A percentile compares a stretch with the other conserved stretches of the same genome.
Evolutionary conservation across 2,797 vertebrate species (phyloP).

Genomic region (Rhabdophis nuchalis): DNA sequence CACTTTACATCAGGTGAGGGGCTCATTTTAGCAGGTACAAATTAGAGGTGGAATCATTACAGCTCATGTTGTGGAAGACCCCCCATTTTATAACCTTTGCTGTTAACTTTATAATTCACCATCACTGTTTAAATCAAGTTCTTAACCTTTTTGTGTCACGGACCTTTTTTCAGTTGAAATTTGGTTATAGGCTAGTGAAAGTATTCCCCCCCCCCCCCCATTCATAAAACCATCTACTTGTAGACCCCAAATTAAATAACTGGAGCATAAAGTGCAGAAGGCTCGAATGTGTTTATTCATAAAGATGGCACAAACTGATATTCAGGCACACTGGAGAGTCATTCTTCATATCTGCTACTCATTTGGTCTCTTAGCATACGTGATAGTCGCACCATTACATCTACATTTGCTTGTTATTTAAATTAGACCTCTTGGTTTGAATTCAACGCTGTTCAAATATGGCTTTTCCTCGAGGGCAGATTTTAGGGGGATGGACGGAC

Average conservation of each 20-base stretch:
- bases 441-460: neutral
- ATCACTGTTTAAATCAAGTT: neutral
- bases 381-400: neutral
- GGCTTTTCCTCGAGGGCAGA: neutral
- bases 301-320: neutral
- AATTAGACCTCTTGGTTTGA: neutral
- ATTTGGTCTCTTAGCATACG: neutral
- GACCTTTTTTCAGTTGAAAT: neutral
- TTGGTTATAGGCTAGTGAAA: neutral
- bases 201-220: fast-evolving
- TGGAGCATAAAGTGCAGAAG: neutral
- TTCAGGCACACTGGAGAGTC: neutral
- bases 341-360: neutral
- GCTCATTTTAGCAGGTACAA: neutral
- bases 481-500: neutral
- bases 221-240: neutral
- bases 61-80: neutral
- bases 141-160: neutral
- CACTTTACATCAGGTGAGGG: neutral
- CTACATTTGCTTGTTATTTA: neutral
- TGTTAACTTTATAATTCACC: neutral
- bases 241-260: neutral
- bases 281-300: neutral
- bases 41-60: neutral
- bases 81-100: neutral